Evolutionary conservation across 1,140 invertebrate genomes (phyloP).

Genomic region (Bombus vancouverensis): DNA sequence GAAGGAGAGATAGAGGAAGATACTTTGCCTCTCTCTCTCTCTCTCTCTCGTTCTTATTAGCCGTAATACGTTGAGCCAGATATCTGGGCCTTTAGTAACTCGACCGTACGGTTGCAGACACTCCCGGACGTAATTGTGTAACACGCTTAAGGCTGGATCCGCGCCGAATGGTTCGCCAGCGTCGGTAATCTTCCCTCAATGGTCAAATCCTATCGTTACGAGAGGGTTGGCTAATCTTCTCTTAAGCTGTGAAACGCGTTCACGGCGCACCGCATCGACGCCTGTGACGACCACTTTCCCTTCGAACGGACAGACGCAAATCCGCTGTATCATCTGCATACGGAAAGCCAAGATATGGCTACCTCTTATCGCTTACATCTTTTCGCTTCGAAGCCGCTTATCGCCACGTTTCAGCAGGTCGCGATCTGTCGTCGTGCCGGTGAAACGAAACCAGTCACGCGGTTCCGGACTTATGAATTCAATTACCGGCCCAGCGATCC

Average conservation of each 20-base stretch:
- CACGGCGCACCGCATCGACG: conserved; percentile 17
- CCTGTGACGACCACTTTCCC: conserved; percentile 3
- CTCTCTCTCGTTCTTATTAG: conserved; percentile 56
- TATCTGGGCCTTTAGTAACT: conserved; percentile 51
- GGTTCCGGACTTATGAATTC: not conserved
- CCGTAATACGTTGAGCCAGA: conserved; percentile 58
- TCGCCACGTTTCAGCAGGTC: not conserved
- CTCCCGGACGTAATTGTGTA: conserved; percentile 61
- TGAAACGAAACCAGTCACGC: not conserved
- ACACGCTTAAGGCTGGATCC: conserved; percentile 65
- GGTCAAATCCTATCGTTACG: conserved; percentile 65
- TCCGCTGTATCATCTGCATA: not conserved
- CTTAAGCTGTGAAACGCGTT: conserved; percentile 63
- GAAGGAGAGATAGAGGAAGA: not conserved
- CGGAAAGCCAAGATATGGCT: not conserved
- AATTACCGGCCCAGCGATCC: not conserved
- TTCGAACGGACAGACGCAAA: not conserved
- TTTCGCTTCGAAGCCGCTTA: not conserved
- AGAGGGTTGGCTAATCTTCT: conserved; percentile 63
- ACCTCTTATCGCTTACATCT: conserved; percentile 1
- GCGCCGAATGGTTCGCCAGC: conserved; percentile 54
- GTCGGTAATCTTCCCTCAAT: conserved; percentile 62
- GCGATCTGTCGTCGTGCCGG: no score
- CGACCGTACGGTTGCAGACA: conserved; percentile 43
- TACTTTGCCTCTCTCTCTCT: conserved; percentile 24